Evolutionary conservation across 2,113 vertebrate species (phyloP).

Genomic region (Leucoraja erinaceus): DNA sequence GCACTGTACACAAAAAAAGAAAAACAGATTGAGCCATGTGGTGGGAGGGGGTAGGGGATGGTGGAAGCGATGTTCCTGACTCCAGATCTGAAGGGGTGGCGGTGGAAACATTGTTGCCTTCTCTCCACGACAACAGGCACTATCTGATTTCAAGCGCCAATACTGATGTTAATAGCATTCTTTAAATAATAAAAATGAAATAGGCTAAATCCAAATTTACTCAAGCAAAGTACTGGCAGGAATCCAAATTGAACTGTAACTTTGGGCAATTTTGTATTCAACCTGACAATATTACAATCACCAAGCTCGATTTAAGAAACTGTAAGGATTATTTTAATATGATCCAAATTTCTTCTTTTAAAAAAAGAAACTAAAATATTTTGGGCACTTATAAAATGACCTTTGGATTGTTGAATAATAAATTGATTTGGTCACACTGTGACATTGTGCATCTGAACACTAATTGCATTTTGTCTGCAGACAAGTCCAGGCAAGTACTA

Average conservation of each 20-base stretch:
- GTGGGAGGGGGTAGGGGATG: no score
- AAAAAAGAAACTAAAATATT: background rate
- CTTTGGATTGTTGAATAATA: background rate
- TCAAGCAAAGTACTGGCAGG: background rate
- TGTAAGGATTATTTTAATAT: background rate
- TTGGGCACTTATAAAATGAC: background rate
- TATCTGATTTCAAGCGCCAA: background rate
- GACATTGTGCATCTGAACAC: background rate
- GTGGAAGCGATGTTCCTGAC: no score
- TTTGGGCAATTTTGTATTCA: background rate
- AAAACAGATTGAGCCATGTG: no score
- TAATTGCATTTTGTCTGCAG: background rate
- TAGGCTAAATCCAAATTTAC: background rate
- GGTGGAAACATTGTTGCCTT: no score
- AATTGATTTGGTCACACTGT: background rate
- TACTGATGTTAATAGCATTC: background rate
- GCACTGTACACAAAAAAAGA: no score
- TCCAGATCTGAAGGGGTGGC: no score
- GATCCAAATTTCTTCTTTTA: background rate
- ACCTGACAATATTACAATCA: background rate
- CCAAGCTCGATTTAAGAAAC: background rate
- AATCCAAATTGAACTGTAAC: background rate
- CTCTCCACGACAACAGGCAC: background rate
- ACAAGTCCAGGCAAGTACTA: conserved; percentile 40
- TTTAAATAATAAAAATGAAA: background rate